phyloP scores from a whole-genome alignment of 92 coral and sea anemone genomes.

The Micromussa lordhowensis region DNA sequence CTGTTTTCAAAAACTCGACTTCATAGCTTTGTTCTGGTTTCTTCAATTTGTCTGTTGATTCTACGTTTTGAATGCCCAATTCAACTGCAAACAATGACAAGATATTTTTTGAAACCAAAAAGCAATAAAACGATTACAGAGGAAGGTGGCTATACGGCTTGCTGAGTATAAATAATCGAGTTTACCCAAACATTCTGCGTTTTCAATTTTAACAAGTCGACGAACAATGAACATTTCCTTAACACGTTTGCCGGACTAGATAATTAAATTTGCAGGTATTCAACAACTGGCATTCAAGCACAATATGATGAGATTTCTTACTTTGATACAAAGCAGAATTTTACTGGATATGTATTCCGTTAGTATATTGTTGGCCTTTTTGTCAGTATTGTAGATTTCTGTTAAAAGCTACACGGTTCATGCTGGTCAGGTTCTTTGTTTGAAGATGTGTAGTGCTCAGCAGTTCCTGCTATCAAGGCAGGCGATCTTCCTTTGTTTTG shows the following conservation, averaged over 20 bases:
- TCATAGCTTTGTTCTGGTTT: neutral
- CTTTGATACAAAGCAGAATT: neutral
- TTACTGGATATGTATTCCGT: neutral
- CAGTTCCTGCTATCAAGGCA: neutral
- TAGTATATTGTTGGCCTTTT: neutral
- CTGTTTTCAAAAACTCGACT: neutral
- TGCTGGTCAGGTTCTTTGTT: no score
- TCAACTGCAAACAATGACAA: neutral
- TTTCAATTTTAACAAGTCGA: neutral
- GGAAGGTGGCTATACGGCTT: neutral
- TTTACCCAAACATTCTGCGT: neutral
- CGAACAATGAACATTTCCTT: neutral
- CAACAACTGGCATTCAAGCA: neutral
- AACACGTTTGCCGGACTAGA: neutral
- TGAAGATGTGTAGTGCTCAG: neutral
- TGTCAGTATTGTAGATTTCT: neutral
- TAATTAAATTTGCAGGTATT: neutral
- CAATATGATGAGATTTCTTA: neutral
- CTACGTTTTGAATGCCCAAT: neutral
- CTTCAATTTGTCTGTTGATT: neutral
- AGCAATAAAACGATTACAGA: neutral
- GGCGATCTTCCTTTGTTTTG: conserved; percentile 1
- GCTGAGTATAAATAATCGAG: neutral
- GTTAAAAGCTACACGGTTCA: neutral
- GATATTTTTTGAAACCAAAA: neutral